Percentiles rank a stretch among this genome's conserved stretches.
Evolutionary conservation across 2,888 invertebrate species (phyloP).

Genomic region (Rhogogaster chlorosoma): DNA sequence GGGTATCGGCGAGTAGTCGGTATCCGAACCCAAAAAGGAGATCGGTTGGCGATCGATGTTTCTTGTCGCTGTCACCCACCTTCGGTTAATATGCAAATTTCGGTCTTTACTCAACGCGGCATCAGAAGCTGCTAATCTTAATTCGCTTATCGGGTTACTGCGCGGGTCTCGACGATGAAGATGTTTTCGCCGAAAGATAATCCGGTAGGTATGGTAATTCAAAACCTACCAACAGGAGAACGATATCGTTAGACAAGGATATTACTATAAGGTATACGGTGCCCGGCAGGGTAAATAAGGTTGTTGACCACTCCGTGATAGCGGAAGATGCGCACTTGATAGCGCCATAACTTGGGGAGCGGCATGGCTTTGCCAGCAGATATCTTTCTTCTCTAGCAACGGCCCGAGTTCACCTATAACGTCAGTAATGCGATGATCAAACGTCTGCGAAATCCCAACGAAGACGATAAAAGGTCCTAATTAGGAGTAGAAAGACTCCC

Average conservation of each 20-base stretch:
- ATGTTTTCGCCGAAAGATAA: slow-evolving; percentile 75
- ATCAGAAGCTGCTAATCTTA: slow-evolving; percentile 75
- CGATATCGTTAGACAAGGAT: slow-evolving; percentile 51
- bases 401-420: slow-evolving; percentile 6
- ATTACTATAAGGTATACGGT: slow-evolving; percentile 63
- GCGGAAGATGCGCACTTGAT: slow-evolving; percentile 70
- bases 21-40: slow-evolving; percentile 34
- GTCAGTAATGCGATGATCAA: slow-evolving; percentile 1
- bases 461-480: not conserved
- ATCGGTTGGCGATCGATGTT: slow-evolving; percentile 45
- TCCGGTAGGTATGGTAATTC: slow-evolving; percentile 76
- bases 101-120: slow-evolving; percentile 74
- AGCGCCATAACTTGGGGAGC: slow-evolving; percentile 55
- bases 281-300: slow-evolving; percentile 65
- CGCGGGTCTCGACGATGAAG: slow-evolving; percentile 70
- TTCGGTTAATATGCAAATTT: slow-evolving; percentile 69
- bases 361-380: slow-evolving; percentile 27
- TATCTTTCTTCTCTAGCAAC: not conserved
- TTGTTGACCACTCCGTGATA: slow-evolving; percentile 69
- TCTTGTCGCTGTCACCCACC: slow-evolving; percentile 65
- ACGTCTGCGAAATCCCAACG: not conserved
- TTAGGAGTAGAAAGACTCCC: not conserved
- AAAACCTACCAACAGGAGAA: slow-evolving; percentile 56
- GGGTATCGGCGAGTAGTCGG: slow-evolving; percentile 12
- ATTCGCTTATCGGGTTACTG: slow-evolving; percentile 77